Evolutionary conservation across 2,797 vertebrate genomes (phyloP).

Genomic region (Oceanodroma leucorhoa): DNA sequence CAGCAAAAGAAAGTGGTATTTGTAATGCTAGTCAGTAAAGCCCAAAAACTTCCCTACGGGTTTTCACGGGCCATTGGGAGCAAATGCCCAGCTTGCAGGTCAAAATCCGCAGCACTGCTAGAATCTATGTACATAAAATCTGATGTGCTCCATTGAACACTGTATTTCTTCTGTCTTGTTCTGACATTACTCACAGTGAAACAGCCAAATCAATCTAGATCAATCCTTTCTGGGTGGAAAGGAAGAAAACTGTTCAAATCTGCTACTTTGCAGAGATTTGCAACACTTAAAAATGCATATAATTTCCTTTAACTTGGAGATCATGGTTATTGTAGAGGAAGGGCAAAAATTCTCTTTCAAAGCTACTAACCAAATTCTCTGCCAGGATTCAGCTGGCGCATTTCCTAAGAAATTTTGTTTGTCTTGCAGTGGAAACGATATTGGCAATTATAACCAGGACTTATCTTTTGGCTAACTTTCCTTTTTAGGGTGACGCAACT

Average conservation of each 20-base stretch:
- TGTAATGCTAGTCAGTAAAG: background rate
- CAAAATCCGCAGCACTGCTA: constrained; percentile 45
- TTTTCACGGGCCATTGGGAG: constrained; percentile 62
- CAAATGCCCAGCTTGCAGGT: constrained; percentile 58
- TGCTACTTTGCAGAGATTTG: background rate
- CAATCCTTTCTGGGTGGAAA: constrained; percentile 1
- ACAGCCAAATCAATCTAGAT: constrained; percentile 40
- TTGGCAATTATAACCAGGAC: background rate
- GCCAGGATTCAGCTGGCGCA: background rate
- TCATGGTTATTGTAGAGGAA: background rate
- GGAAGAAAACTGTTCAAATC: background rate
- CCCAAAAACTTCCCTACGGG: constrained; percentile 13
- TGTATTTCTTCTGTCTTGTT: constrained; percentile 45
- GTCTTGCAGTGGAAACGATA: background rate
- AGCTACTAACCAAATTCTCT: background rate
- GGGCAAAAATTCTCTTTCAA: background rate
- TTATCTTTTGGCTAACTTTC: background rate
- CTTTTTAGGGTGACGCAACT: background rate
- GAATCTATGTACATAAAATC: constrained; percentile 50
- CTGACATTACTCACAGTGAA: constrained; percentile 52
- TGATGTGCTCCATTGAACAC: constrained; percentile 53
- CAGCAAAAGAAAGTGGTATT: constrained; percentile 11
- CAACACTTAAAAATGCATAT: background rate
- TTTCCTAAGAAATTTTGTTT: background rate
- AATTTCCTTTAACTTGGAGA: background rate